Conservation (phyloP, 2,113 vertebrate species). For the Pagrus major region DNA sequence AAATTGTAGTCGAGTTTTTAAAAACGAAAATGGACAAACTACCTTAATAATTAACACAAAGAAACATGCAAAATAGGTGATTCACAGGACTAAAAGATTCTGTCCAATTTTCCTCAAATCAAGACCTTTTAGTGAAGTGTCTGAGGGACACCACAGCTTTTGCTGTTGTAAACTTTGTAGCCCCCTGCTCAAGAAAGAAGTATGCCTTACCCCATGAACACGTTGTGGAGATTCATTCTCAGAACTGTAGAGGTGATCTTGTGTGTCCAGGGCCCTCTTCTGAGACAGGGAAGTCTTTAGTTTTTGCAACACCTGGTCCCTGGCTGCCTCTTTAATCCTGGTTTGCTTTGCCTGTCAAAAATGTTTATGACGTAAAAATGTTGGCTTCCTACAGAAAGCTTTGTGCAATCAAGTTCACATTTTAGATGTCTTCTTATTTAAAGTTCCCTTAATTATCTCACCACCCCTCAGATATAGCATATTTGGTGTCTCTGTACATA, state of each 20-base stretch:
- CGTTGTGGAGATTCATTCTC: neutral
- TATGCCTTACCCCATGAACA: no score
- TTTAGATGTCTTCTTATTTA: neutral
- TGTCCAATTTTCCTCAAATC: neutral
- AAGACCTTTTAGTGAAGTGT: neutral
- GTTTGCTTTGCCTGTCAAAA: neutral
- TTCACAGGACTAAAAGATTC: neutral
- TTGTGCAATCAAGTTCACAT: neutral
- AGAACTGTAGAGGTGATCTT: neutral
- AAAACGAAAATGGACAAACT: neutral
- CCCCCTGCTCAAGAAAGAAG: no score
- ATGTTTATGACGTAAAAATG: neutral
- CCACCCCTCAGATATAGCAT: neutral
- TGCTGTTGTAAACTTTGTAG: no score
- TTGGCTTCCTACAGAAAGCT: neutral
- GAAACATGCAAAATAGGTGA: neutral
- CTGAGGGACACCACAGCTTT: no score
- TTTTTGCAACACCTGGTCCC: neutral
- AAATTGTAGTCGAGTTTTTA: neutral
- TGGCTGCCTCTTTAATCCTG: neutral
- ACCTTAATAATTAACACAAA: neutral
- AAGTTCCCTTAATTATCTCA: neutral
- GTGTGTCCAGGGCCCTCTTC: neutral
- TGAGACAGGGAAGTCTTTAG: neutral
- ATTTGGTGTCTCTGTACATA: neutral